A percentile compares a stretch with the other conserved stretches of the same genome.
Conservation (phyloP, 2,888 invertebrate species). For the Melanchra persicariae region DNA sequence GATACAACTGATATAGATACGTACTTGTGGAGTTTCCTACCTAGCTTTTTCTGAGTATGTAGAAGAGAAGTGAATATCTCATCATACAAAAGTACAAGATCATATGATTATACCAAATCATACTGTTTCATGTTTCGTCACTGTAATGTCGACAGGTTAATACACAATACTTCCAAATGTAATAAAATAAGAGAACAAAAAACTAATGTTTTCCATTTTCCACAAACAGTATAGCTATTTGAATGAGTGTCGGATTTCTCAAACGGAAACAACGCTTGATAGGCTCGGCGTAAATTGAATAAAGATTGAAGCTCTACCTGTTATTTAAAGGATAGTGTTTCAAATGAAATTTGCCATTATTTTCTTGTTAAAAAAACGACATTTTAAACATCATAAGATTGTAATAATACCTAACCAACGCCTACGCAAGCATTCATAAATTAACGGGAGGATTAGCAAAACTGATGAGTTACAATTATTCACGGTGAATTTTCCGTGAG, state of each 20-base stretch:
- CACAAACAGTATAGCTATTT: neutral
- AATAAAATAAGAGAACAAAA: neutral
- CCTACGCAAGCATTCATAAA: neutral
- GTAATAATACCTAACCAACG: neutral
- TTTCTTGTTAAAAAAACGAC: neutral
- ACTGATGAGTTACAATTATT: slow-evolving; percentile 19
- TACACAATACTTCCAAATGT: neutral
- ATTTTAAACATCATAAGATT: neutral
- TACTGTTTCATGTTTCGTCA: too few species aligned
- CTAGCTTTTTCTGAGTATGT: neutral
- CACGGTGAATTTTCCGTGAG: neutral
- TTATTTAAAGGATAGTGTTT: neutral
- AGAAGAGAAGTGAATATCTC: neutral
- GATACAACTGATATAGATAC: neutral
- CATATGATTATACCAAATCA: too few species aligned
- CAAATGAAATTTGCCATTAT: neutral
- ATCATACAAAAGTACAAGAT: too few species aligned
- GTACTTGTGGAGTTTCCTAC: neutral
- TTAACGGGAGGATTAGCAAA: slow-evolving; percentile 5
- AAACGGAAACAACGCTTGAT: slow-evolving; percentile 6
- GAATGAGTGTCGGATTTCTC: neutral
- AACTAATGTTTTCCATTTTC: neutral
- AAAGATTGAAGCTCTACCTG: slow-evolving; percentile 14
- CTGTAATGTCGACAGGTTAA: too few species aligned
- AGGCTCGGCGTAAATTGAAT: neutral